These are phyloP conservation scores for Apostichopus parvimensis DNA, from an alignment of 35 echinoderm and acorn worm species.

Conservation along the genomic window DNA sequence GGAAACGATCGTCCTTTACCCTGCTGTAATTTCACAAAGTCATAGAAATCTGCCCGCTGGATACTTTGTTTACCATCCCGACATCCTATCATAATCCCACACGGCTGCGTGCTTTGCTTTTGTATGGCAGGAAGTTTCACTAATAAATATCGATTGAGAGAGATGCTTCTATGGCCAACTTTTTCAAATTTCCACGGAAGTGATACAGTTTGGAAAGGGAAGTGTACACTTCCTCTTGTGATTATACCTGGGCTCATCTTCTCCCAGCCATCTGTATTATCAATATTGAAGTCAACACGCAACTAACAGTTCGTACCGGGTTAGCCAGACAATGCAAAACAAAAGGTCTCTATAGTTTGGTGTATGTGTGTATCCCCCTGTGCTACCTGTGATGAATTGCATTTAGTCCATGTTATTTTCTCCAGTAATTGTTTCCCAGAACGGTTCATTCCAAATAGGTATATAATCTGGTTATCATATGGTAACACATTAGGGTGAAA, in stretches of 20 bases:
- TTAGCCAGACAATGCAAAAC: too few relatives aligned
- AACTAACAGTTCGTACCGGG: too few relatives aligned
- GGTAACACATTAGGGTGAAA: too few relatives aligned
- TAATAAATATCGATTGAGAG: background rate
- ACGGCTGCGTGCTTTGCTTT: background rate
- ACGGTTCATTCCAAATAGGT: too few relatives aligned
- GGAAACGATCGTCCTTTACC: background rate
- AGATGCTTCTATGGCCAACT: background rate
- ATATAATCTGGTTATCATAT: too few relatives aligned
- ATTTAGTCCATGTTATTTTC: too few relatives aligned
- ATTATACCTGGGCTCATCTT: background rate
- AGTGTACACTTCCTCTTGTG: background rate
- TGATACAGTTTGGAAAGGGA: conserved; percentile 11
- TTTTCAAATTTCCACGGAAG: background rate
- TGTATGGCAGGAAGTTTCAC: conserved; percentile 7
- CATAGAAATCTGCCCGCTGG: background rate
- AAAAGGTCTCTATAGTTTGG: too few relatives aligned
- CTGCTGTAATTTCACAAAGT: background rate
- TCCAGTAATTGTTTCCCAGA: too few relatives aligned
- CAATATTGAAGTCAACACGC: background rate
- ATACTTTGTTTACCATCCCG: background rate
- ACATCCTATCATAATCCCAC: background rate
- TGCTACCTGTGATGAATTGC: too few relatives aligned
- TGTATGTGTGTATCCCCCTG: too few relatives aligned
- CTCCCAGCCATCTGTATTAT: background rate